A percentile compares a stretch with the other conserved stretches of the same genome.
phyloP scores from a whole-genome alignment of 2,888 invertebrate species.

The Dione juno region DNA sequence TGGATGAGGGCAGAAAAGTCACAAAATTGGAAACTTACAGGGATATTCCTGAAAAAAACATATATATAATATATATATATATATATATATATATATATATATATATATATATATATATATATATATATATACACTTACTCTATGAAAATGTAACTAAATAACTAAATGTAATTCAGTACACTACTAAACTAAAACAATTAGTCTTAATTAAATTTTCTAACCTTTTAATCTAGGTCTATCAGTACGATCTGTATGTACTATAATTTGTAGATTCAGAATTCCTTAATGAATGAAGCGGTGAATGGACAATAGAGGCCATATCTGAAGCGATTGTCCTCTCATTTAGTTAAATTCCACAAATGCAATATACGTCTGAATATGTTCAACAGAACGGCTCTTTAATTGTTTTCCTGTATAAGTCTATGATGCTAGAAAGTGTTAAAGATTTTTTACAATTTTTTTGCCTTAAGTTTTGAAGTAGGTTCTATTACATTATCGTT shows the following conservation, averaged over 20 bases:
- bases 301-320: constrained; percentile 23
- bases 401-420: background rate
- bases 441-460: too few relatives aligned
- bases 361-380: constrained; percentile 1
- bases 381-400: background rate
- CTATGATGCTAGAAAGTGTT: too few relatives aligned
- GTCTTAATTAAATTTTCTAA: background rate
- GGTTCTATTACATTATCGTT: too few relatives aligned
- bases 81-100: too few relatives aligned
- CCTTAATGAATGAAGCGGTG: constrained; percentile 9
- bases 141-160: background rate
- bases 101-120: too few relatives aligned
- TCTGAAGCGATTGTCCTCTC: constrained; percentile 14
- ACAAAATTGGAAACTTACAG: too few relatives aligned
- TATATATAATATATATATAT: too few relatives aligned
- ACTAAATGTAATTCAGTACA: too few relatives aligned
- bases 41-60: too few relatives aligned
- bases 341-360: constrained; percentile 13
- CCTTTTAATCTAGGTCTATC: background rate
- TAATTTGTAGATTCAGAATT: constrained; percentile 11
- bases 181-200: background rate
- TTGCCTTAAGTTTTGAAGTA: too few relatives aligned
- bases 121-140: too few relatives aligned
- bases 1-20: too few relatives aligned
- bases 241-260: background rate